phyloP scores from a whole-genome alignment of 2,888 invertebrate species.

The Scaptodrosophila latifasciaeformis region DNA sequence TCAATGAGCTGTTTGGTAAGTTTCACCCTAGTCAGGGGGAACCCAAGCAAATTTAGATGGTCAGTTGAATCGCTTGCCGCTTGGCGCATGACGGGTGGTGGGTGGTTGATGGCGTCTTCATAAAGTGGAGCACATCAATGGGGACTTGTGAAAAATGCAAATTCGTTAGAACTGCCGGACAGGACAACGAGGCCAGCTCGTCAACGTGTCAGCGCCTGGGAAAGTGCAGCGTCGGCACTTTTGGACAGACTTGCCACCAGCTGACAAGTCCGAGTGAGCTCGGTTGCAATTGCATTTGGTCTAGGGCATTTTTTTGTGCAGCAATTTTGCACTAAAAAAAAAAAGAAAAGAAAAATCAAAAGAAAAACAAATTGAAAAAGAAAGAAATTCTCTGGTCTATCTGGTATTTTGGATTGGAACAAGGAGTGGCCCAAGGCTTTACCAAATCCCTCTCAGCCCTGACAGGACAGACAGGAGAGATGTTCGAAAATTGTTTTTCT shows the following conservation, averaged over 20 bases:
- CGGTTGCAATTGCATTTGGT: too few species aligned
- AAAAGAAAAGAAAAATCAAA: neutral
- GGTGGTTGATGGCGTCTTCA: too few species aligned
- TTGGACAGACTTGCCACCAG: conserved; percentile 12
- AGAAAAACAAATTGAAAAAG: neutral
- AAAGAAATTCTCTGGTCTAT: neutral
- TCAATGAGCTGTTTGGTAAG: too few species aligned
- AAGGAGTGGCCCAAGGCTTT: neutral
- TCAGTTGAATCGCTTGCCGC: too few species aligned
- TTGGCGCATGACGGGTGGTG: too few species aligned
- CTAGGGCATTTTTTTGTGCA: conserved; percentile 19
- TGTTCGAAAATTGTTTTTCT: conserved; percentile 8
- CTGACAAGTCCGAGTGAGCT: too few species aligned
- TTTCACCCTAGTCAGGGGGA: too few species aligned
- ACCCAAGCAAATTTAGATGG: too few species aligned
- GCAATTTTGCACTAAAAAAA: conserved; percentile 57
- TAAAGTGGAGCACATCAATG: conserved; percentile 60
- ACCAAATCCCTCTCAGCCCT: neutral
- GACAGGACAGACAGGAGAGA: conserved; percentile 23
- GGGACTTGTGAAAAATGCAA: conserved; percentile 67
- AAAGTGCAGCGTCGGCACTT: conserved; percentile 50
- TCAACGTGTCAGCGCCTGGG: conserved; percentile 34
- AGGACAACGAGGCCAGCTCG: neutral
- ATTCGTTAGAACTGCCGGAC: conserved; percentile 55
- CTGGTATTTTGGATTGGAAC: neutral